These are phyloP conservation scores for Novumbra hubbsi DNA, from an alignment of 2,797 vertebrate species.

Conservation along the genomic window DNA sequence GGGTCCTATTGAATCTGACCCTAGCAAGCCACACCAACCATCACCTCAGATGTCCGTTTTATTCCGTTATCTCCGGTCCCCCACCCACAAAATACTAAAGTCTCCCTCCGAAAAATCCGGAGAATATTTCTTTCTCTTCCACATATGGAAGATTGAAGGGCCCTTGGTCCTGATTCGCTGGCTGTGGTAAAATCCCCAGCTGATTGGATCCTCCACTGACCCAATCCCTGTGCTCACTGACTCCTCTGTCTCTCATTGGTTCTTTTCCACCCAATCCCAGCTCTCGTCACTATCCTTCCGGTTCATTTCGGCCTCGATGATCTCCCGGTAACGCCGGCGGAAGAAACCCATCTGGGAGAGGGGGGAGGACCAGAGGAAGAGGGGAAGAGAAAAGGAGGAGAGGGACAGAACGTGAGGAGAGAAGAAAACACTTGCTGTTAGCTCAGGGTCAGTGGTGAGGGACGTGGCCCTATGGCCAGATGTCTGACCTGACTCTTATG, in stretches of 20 bases:
- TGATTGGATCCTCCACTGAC: constrained; percentile 76
- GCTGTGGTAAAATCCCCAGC: constrained; percentile 59
- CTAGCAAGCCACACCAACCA: constrained; percentile 73
- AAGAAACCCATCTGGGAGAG: constrained; percentile 94
- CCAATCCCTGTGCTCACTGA: constrained; percentile 49
- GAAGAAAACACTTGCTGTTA: constrained; percentile 3
- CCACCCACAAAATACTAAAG: constrained; percentile 77
- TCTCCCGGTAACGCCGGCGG: constrained; percentile 94
- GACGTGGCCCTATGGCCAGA: background rate
- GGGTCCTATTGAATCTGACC: background rate
- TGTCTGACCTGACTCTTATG: background rate
- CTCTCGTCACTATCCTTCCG: constrained; percentile 95
- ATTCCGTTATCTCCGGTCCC: constrained; percentile 39
- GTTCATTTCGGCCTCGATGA: constrained; percentile 96
- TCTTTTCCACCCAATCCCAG: constrained; percentile 99
- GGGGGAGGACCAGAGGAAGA: constrained; percentile 8
- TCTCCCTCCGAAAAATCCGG: constrained; percentile 99
- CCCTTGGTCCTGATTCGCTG: constrained; percentile 72
- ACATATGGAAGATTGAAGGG: constrained; percentile 98
- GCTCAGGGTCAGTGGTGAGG: background rate
- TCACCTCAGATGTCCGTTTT: constrained; percentile 75
- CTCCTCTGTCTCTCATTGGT: constrained; percentile 80
- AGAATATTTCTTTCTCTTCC: constrained; percentile 96
- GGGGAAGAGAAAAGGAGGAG: constrained; percentile 17
- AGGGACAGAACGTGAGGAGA: constrained; percentile 17